Evolutionary conservation across 2,797 vertebrate genomes (phyloP).

Genomic region (Chaunax sp.): DNA sequence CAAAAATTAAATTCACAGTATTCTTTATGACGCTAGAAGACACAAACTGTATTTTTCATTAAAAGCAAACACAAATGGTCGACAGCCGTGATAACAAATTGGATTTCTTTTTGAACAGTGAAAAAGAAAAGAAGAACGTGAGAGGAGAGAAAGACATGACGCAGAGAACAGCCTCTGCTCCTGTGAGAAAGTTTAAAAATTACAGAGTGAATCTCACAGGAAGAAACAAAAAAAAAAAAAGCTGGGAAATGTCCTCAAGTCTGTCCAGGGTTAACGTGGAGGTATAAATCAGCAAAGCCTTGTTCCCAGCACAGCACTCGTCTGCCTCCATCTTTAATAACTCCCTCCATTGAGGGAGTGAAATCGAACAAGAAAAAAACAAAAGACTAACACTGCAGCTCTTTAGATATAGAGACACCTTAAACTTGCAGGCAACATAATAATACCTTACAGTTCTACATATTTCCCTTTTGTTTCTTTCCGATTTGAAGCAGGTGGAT

Average conservation of each 20-base stretch:
- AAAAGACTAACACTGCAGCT: slow-evolving; percentile 48
- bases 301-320: slow-evolving; percentile 40
- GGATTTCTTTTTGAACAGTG: slow-evolving; percentile 48
- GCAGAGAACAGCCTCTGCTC: slow-evolving; percentile 28
- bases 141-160: slow-evolving; percentile 10
- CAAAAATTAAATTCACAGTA: slow-evolving; percentile 99
- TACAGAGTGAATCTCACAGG: slow-evolving; percentile 56
- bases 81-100: slow-evolving; percentile 61
- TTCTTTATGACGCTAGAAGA: slow-evolving; percentile 86
- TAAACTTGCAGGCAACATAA: slow-evolving; percentile 56
- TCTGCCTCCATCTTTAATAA: slow-evolving; percentile 23
- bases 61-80: slow-evolving; percentile 76
- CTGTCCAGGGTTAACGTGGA: slow-evolving; percentile 81
- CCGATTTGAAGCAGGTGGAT: slow-evolving; percentile 62
- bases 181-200: slow-evolving; percentile 57
- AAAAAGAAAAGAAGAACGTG: slow-evolving; percentile 35
- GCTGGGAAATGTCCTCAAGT: slow-evolving; percentile 82
- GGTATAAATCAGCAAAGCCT: slow-evolving; percentile 66
- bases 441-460: slow-evolving; percentile 42
- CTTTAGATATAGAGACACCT: slow-evolving; percentile 77
- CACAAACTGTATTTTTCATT: slow-evolving; percentile 84
- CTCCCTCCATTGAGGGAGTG: slow-evolving; percentile 36
- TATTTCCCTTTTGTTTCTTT: slow-evolving; percentile 62
- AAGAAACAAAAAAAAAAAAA: slow-evolving; percentile 39
- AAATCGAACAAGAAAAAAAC: slow-evolving; percentile 24